phyloP scores from a whole-genome alignment of 2,113 vertebrate species.

The Petrocephalus microphthalmus region DNA sequence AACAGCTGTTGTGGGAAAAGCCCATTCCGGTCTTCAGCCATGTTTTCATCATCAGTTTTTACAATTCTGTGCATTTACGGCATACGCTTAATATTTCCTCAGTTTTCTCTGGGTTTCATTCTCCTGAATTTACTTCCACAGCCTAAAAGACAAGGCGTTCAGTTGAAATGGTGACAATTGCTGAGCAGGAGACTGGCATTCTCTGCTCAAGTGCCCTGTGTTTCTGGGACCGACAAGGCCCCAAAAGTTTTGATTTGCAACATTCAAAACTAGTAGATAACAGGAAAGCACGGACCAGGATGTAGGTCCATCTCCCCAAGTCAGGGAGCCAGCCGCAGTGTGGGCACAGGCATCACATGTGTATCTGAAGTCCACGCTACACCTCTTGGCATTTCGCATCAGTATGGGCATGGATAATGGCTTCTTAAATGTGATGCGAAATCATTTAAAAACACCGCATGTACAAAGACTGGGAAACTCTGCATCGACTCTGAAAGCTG shows the following conservation, averaged over 20 bases:
- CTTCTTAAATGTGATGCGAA: neutral
- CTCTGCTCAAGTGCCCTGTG: neutral
- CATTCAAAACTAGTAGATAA: neutral
- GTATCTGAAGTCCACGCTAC: neutral
- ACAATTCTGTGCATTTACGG: neutral
- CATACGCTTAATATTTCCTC: neutral
- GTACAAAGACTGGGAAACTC: neutral
- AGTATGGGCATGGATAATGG: neutral
- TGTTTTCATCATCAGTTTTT: neutral
- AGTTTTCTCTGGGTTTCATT: neutral
- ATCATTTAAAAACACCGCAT: neutral
- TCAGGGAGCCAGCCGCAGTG: neutral
- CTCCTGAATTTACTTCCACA: neutral
- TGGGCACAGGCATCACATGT: neutral
- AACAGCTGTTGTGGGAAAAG: conserved; percentile 1
- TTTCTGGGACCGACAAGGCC: neutral
- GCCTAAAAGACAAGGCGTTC: neutral
- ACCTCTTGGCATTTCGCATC: neutral
- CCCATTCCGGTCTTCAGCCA: neutral
- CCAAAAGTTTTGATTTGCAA: neutral
- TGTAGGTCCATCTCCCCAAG: neutral
- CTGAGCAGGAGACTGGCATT: neutral
- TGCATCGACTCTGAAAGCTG: neutral
- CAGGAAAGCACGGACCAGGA: neutral
- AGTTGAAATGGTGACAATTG: neutral